Evolutionary conservation across 1,140 invertebrate species (phyloP).

Genomic region (Tetraneura akinire): DNA sequence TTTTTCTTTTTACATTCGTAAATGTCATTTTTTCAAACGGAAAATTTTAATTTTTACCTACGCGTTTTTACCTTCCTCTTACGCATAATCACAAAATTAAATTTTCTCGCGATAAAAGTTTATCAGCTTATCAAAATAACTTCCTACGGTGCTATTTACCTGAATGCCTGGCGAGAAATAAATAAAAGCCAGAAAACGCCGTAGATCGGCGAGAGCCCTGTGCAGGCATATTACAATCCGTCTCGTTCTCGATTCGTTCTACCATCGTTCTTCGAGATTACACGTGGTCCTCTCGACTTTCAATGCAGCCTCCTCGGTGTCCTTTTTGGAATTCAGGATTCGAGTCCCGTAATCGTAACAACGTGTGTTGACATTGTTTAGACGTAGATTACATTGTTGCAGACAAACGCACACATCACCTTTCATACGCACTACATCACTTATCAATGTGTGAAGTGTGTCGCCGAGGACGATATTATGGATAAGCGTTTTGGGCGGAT

Average conservation of each 20-base stretch:
- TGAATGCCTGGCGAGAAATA: constrained; percentile 49
- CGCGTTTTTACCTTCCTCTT: background rate
- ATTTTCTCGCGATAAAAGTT: background rate
- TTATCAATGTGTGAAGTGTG: background rate
- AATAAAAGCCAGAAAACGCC: constrained; percentile 44
- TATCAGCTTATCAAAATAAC: constrained; percentile 16
- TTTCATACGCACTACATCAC: constrained; percentile 11
- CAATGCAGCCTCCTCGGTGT: no score
- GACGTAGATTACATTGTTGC: constrained; percentile 12
- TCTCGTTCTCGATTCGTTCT: constrained; percentile 33
- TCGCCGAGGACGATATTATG: no score
- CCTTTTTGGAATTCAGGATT: constrained; percentile 9
- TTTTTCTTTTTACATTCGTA: no score
- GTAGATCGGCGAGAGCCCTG: constrained; percentile 45
- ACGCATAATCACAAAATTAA: background rate
- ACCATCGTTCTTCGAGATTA: background rate
- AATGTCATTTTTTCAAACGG: no score
- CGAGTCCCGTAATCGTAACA: constrained; percentile 2
- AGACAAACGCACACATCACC: constrained; percentile 6
- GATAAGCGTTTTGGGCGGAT: no score
- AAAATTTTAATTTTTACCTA: background rate
- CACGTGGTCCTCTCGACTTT: background rate
- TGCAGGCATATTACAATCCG: constrained; percentile 37
- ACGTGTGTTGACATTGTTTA: constrained; percentile 16
- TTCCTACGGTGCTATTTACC: constrained; percentile 31